Conservation (phyloP, 2,888 invertebrate species). For the Poecilus cupreus region DNA sequence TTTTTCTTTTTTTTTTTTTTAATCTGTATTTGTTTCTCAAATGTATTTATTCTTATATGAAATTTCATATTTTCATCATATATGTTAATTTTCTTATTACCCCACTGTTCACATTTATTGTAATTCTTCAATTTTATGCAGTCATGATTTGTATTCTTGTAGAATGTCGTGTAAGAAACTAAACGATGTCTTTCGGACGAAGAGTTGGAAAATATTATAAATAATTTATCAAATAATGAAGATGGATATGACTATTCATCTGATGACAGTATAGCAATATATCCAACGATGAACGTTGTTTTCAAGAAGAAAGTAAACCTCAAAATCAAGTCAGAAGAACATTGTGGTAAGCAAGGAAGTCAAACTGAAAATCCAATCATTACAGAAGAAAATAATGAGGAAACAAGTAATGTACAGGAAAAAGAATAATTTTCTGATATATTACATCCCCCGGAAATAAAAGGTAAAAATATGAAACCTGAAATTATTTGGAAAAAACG, state of each 20-base stretch:
- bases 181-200: not conserved
- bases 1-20: not conserved
- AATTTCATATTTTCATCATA: not conserved
- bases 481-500: not conserved
- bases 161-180: not conserved
- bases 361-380: too few species aligned
- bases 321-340: not conserved
- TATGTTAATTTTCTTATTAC: not conserved
- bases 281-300: too few species aligned
- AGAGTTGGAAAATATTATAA: not conserved
- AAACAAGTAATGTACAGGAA: not conserved
- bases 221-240: slow-evolving; percentile 8
- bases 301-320: not conserved
- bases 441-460: not conserved
- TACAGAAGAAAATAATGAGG: not conserved
- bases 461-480: not conserved
- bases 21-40: not conserved
- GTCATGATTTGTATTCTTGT: not conserved
- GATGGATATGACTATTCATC: not conserved
- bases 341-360: not conserved
- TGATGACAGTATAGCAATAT: not conserved
- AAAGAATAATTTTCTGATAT: not conserved
- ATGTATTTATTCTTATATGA: not conserved
- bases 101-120: not conserved
- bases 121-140: not conserved